Evolutionary conservation across 2,113 vertebrate species (phyloP).

Genomic region (Climacteris rufus): DNA sequence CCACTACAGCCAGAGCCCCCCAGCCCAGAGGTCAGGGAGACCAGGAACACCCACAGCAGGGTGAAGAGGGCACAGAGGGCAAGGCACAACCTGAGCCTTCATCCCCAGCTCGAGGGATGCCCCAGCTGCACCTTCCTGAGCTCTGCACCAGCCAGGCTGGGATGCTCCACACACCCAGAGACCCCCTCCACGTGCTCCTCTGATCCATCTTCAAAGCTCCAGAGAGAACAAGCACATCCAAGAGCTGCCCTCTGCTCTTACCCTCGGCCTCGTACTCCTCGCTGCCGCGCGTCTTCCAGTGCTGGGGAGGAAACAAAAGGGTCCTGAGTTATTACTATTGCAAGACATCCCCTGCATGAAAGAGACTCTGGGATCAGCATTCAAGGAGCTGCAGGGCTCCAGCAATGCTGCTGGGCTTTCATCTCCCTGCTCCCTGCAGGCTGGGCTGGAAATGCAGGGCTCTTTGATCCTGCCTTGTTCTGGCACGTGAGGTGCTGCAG

Average conservation of each 20-base stretch:
- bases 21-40: neutral
- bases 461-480: neutral
- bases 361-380: neutral
- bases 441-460: neutral
- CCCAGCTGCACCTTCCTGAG: accelerated
- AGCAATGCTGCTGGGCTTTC: neutral
- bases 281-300: slow-evolving; percentile 77
- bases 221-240: accelerated
- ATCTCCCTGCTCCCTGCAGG: neutral
- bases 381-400: neutral
- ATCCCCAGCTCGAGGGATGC: neutral
- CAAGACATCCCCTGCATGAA: neutral
- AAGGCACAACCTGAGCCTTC: neutral
- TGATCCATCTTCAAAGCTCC: neutral
- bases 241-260: slow-evolving; percentile 39
- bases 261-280: slow-evolving; percentile 97
- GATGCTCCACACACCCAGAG: neutral
- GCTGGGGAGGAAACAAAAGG: slow-evolving; percentile 68
- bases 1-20: neutral
- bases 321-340: neutral
- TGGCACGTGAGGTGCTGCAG: accelerated
- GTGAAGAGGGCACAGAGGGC: neutral
- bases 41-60: neutral
- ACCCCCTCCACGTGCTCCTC: neutral
- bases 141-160: neutral